Evolutionary conservation across 2,797 vertebrate species (phyloP).

Genomic region (Rhinichthys osculus): DNA sequence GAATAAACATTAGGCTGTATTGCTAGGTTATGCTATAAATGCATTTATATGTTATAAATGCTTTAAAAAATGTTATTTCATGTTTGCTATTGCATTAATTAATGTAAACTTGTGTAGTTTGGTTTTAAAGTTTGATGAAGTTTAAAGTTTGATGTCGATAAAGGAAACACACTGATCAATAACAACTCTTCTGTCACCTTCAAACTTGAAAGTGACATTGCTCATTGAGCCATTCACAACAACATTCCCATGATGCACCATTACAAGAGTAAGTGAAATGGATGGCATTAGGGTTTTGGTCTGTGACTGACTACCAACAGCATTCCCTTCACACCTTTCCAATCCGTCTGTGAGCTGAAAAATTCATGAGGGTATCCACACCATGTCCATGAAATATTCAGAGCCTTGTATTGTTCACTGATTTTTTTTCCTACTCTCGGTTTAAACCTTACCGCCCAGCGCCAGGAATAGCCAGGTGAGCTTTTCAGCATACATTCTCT

Average conservation of each 20-base stretch:
- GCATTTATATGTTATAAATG: neutral
- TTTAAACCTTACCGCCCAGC: constrained; percentile 22
- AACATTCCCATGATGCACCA: neutral
- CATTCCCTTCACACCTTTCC: constrained; percentile 31
- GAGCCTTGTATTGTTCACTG: constrained; percentile 42
- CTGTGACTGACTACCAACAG: constrained; percentile 34
- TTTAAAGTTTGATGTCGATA: neutral
- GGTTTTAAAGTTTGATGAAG: neutral
- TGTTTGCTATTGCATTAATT: neutral
- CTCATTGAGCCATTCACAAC: constrained; percentile 8
- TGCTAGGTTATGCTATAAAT: no score
- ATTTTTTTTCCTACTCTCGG: constrained; percentile 7
- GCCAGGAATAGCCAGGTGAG: constrained; percentile 29
- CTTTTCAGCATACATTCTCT: constrained; percentile 14
- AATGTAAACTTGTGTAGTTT: neutral
- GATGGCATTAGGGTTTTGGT: neutral
- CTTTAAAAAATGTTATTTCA: neutral
- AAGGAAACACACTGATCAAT: neutral
- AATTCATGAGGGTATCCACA: constrained; percentile 48
- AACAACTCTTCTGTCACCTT: constrained; percentile 1
- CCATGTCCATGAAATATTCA: constrained; percentile 57
- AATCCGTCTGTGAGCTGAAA: constrained; percentile 35
- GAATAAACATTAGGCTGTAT: no score
- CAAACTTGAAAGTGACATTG: neutral
- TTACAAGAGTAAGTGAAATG: constrained; percentile 18